Conservation (phyloP, 2,113 vertebrate genomes). For the Tetraodon nigroviridis region DNA sequence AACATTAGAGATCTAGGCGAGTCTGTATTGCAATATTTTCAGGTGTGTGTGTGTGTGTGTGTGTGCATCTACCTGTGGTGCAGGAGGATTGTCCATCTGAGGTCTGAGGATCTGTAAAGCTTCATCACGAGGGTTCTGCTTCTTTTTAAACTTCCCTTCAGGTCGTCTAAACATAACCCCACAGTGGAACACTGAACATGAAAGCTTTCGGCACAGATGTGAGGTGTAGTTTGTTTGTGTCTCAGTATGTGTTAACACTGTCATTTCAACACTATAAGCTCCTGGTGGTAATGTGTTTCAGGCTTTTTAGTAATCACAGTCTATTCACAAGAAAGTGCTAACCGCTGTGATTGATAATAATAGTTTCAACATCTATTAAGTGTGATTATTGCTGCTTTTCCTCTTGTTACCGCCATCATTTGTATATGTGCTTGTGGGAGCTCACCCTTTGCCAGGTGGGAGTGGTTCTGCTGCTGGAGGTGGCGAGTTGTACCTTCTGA, state of each 20-base stretch:
- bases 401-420: background rate
- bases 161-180: conserved; percentile 55
- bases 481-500: conserved; percentile 84
- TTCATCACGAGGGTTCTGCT: conserved; percentile 85
- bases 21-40: background rate
- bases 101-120: conserved; percentile 88
- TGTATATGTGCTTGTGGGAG: conserved; percentile 6
- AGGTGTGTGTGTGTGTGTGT: conserved; percentile 13
- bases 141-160: conserved; percentile 83
- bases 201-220: conserved; percentile 8
- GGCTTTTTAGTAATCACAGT: conserved; percentile 13
- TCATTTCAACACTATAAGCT: conserved; percentile 18
- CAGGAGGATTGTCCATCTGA: conserved; percentile 77
- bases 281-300: conserved; percentile 2
- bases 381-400: too few relatives aligned
- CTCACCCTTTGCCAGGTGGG: conserved; percentile 61
- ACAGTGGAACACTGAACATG: background rate
- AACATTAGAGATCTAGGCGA: background rate
- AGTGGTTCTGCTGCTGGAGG: conserved; percentile 45
- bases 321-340: conserved; percentile 14
- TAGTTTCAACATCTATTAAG: background rate
- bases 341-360: conserved; percentile 11
- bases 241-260: conserved; percentile 12
- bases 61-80: conserved; percentile 58
- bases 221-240: conserved; percentile 2